A percentile compares a stretch with the other conserved stretches of the same genome.
These are phyloP conservation scores for Hippasteria phrygiana DNA, from an alignment of 53 echinoderm and acorn worm species.

Conservation along the genomic window DNA sequence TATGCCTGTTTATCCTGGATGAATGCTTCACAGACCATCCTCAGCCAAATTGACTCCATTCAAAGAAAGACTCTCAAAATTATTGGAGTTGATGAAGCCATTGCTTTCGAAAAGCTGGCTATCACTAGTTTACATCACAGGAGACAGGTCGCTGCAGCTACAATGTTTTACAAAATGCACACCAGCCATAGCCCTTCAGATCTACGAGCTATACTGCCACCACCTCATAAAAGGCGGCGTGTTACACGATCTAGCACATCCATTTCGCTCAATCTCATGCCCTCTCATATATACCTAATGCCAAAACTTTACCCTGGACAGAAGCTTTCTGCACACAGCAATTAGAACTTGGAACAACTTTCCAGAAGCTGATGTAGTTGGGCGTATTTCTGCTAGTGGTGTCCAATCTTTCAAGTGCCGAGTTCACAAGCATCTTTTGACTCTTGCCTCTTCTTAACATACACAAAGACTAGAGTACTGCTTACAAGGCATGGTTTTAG, in stretches of 20 bases:
- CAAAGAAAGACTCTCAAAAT: constrained; percentile 55
- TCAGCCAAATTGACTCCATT: constrained; percentile 53
- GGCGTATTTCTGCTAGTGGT: too few relatives aligned
- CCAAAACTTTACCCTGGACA: constrained; percentile 29
- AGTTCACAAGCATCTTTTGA: too few relatives aligned
- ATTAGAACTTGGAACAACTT: constrained; percentile 54
- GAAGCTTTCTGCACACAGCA: constrained; percentile 61
- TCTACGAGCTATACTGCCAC: constrained; percentile 27
- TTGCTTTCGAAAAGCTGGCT: background rate
- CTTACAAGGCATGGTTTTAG: too few relatives aligned
- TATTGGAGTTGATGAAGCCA: constrained; percentile 42
- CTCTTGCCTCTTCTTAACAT: too few relatives aligned
- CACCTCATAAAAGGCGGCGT: constrained; percentile 30
- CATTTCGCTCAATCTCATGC: too few relatives aligned
- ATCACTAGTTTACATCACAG: constrained; percentile 49
- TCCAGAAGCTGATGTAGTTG: too few relatives aligned
- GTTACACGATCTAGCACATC: constrained; percentile 23
- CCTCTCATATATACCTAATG: background rate
- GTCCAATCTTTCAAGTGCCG: too few relatives aligned
- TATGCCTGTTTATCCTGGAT: constrained; percentile 60
- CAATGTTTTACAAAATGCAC: constrained; percentile 69
- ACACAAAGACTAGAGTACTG: too few relatives aligned
- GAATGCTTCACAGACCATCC: constrained; percentile 48
- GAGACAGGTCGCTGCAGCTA: constrained; percentile 36
- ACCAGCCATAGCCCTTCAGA: constrained; percentile 56